Conservation (phyloP, 2,113 vertebrate species). For the Pteruthius melanotis region DNA sequence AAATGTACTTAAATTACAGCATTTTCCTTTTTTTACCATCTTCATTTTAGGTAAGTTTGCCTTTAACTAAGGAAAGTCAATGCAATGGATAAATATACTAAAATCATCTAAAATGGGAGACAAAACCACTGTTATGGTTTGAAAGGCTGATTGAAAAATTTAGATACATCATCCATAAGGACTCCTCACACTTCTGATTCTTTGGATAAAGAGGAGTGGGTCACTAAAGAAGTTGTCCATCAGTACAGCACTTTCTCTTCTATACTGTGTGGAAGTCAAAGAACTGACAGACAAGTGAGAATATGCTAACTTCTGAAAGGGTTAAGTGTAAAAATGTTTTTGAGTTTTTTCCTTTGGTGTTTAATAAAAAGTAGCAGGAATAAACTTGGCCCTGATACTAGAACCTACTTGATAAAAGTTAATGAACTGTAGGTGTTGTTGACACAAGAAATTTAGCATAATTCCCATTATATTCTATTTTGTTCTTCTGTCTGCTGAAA, state of each 20-base stretch:
- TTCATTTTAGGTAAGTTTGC: not conserved
- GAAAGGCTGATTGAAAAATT: not conserved
- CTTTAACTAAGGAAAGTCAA: not conserved
- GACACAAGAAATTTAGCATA: not conserved
- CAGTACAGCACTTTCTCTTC: not conserved
- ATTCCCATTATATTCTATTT: not conserved
- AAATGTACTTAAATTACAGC: not conserved
- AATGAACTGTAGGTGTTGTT: not conserved
- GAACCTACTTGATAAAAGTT: not conserved
- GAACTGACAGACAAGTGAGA: not conserved
- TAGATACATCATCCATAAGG: not conserved
- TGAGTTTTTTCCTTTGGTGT: fast-evolving
- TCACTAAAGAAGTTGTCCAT: not conserved
- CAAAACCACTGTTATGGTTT: not conserved
- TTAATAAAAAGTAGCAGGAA: not conserved
- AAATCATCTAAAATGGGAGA: not conserved
- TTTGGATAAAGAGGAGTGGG: not conserved
- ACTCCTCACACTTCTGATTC: not conserved
- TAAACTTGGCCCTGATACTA: not conserved
- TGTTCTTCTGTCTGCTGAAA: not conserved
- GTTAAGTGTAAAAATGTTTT: not conserved
- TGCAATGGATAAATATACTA: not conserved
- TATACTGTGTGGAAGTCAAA: not conserved
- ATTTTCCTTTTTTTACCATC: not conserved
- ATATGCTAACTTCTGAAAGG: not conserved